These are phyloP conservation scores for Thera obeliscata DNA, from an alignment of 2,888 invertebrate species.

Conservation along the genomic window DNA sequence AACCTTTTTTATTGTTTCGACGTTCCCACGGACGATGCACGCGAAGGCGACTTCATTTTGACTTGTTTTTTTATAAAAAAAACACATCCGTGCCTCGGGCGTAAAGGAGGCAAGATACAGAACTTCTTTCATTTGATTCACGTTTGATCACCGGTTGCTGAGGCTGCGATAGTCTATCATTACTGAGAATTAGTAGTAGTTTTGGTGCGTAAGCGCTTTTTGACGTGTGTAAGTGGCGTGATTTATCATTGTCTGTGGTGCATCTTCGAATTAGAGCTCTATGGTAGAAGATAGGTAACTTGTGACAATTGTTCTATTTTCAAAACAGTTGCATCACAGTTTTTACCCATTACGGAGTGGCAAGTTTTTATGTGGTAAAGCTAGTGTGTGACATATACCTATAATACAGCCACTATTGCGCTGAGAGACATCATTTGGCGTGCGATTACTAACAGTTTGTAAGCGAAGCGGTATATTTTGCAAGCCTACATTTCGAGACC, in stretches of 20 bases:
- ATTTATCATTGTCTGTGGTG: slow-evolving; percentile 61
- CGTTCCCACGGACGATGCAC: slow-evolving; percentile 78
- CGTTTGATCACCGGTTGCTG: slow-evolving; percentile 69
- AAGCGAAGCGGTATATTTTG: slow-evolving; percentile 63
- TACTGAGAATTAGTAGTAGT: slow-evolving; percentile 67
- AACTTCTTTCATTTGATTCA: slow-evolving; percentile 73
- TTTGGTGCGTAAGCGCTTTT: slow-evolving; percentile 69
- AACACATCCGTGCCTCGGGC: slow-evolving; percentile 76
- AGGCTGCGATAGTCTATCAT: slow-evolving; percentile 67
- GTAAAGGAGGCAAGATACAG: slow-evolving; percentile 60
- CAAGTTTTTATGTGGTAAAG: slow-evolving; percentile 4
- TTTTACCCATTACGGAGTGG: not conserved
- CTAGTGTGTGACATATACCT: slow-evolving; percentile 4
- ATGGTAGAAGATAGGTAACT: not conserved
- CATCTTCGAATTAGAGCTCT: slow-evolving; percentile 14
- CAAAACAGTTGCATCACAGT: slow-evolving; percentile 10
- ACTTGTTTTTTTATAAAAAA: slow-evolving; percentile 54
- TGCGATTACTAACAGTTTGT: slow-evolving; percentile 49
- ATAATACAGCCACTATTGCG: slow-evolving; percentile 19
- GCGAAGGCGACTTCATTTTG: slow-evolving; percentile 64
- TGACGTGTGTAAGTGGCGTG: slow-evolving; percentile 72
- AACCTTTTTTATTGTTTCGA: slow-evolving; percentile 67
- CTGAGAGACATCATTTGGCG: slow-evolving; percentile 38
- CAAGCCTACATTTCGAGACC: slow-evolving; percentile 75
- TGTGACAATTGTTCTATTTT: slow-evolving; percentile 12